phyloP scores from a whole-genome alignment of 2,113 vertebrate species.

The Salvelinus sp. region DNA sequence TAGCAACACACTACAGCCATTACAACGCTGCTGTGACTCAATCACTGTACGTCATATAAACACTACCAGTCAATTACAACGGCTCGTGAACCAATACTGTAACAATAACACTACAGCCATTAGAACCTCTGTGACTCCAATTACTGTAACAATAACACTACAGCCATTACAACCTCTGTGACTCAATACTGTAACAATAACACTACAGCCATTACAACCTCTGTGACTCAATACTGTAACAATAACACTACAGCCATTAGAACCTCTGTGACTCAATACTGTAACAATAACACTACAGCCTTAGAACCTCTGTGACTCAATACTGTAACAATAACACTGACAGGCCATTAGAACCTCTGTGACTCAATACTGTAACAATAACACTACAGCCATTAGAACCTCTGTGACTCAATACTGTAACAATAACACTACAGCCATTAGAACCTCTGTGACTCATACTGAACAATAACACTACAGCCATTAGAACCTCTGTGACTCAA shows the following conservation, averaged over 20 bases:
- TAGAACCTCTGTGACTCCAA: conserved; percentile 1
- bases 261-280: conserved; percentile 2
- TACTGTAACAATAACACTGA: not conserved
- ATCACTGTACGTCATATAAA: too few species aligned
- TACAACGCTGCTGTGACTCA: conserved; percentile 2
- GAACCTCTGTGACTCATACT: conserved; percentile 2
- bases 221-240: not conserved
- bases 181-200: conserved; percentile 5
- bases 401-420: not conserved
- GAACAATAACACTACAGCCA: not conserved
- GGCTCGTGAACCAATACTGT: not conserved
- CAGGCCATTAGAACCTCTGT: not conserved
- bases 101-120: not conserved
- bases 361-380: conserved; percentile 1
- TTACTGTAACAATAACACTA: not conserved
- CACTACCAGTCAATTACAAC: too few species aligned
- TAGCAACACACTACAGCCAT: not conserved
- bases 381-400: not conserved
- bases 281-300: not conserved
- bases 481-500: conserved; percentile 3
- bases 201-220: not conserved
- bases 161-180: not conserved
- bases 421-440: not conserved
- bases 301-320: conserved; percentile 2
- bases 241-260: not conserved